Evolutionary conservation across 2,113 vertebrate species (phyloP).

Genomic region (Clinocottus analis): DNA sequence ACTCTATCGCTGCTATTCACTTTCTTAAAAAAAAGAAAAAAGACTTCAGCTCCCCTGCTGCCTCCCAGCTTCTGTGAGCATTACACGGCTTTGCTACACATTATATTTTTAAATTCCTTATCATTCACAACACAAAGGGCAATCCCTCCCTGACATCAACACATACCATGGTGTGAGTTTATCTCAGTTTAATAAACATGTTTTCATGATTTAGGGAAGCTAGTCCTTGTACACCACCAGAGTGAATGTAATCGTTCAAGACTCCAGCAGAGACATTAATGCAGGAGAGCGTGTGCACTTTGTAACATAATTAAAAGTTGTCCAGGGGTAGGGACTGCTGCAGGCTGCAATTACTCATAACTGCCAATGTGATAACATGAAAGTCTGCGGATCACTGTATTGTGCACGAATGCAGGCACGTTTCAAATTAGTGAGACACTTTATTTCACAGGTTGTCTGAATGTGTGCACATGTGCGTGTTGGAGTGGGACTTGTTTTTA

Average conservation of each 20-base stretch:
- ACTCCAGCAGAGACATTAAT: slow-evolving; percentile 70
- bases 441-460: slow-evolving; percentile 45
- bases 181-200: slow-evolving; percentile 58
- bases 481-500: neutral
- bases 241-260: slow-evolving; percentile 59
- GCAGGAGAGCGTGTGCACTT: slow-evolving; percentile 69
- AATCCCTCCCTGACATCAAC: slow-evolving; percentile 44
- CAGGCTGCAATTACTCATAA: slow-evolving; percentile 80
- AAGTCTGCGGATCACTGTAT: slow-evolving; percentile 67
- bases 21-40: slow-evolving; percentile 29
- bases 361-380: slow-evolving; percentile 77
- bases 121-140: slow-evolving; percentile 45
- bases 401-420: slow-evolving; percentile 60
- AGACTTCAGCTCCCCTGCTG: slow-evolving; percentile 43
- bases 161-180: slow-evolving; percentile 56
- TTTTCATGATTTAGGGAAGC: slow-evolving; percentile 55
- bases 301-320: slow-evolving; percentile 83
- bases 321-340: slow-evolving; percentile 70
- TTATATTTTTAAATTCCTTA: slow-evolving; percentile 58
- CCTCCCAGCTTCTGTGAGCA: slow-evolving; percentile 42
- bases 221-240: slow-evolving; percentile 32
- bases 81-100: slow-evolving; percentile 10
- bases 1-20: slow-evolving; percentile 40
- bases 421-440: slow-evolving; percentile 54
- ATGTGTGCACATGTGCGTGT: neutral